phyloP scores from a whole-genome alignment of 92 coral and sea anemone genomes.

The Meandrina meandrites region DNA sequence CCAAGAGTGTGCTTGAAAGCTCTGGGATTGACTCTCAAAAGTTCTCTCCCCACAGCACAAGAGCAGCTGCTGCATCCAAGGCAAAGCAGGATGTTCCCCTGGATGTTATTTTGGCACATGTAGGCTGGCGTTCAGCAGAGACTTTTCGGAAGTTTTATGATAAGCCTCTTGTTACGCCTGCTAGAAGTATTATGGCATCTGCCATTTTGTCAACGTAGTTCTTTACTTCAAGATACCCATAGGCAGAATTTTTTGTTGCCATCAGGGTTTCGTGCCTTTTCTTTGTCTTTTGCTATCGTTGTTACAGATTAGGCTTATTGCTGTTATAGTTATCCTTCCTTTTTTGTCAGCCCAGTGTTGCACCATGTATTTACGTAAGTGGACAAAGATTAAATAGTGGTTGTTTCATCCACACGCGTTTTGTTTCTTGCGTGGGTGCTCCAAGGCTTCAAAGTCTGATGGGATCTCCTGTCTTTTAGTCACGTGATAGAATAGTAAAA shows the following conservation, averaged over 20 bases:
- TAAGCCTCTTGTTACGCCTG: slow-evolving; percentile 30
- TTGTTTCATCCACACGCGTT: not conserved
- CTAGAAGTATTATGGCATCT: slow-evolving; percentile 24
- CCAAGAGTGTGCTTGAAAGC: slow-evolving; percentile 46
- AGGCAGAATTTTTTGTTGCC: slow-evolving; percentile 13
- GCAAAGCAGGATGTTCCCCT: slow-evolving; percentile 46
- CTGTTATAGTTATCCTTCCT: no score
- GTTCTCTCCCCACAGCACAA: slow-evolving; percentile 50
- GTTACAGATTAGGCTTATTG: no score
- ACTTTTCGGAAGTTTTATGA: slow-evolving; percentile 55
- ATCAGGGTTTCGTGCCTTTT: not conserved
- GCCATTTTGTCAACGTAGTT: slow-evolving; percentile 6
- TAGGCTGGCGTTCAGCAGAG: slow-evolving; percentile 59
- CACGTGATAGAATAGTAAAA: slow-evolving; percentile 25
- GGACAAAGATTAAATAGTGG: not conserved
- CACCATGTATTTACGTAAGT: not conserved
- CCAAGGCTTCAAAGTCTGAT: slow-evolving; percentile 29
- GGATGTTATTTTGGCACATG: slow-evolving; percentile 50
- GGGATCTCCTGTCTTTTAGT: slow-evolving; percentile 19
- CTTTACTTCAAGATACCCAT: not conserved
- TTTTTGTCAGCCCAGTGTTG: no score
- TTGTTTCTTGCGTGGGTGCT: slow-evolving; percentile 12
- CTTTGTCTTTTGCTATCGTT: no score
- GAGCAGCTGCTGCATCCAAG: slow-evolving; percentile 62
- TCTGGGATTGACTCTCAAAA: slow-evolving; percentile 35